These are phyloP conservation scores for Platynereis dumerilii DNA, from an alignment of 2,888 invertebrate genomes.

Conservation along the genomic window DNA sequence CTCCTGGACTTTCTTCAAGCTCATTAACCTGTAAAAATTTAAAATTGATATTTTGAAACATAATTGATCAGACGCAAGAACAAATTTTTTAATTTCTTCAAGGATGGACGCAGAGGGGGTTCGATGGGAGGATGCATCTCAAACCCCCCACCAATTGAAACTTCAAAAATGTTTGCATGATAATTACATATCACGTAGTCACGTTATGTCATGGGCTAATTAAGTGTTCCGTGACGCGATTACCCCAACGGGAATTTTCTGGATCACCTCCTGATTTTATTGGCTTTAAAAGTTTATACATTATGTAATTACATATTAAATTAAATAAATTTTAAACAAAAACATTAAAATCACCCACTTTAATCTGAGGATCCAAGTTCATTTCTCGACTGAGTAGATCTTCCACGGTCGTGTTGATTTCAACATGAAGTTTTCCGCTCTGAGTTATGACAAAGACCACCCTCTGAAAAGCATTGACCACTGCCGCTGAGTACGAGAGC, in stretches of 20 bases:
- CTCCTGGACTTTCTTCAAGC: constrained; percentile 11
- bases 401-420: constrained; percentile 46
- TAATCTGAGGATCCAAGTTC: no score
- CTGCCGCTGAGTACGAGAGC: constrained; percentile 45
- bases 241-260: no score
- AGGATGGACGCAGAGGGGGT: background rate
- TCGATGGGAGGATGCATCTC: background rate
- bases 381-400: constrained; percentile 14
- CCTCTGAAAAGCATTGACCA: constrained; percentile 52
- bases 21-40: constrained; percentile 15
- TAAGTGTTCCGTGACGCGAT: no score
- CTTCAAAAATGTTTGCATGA: no score
- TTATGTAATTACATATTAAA: no score
- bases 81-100: background rate
- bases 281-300: no score
- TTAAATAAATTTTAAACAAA: no score
- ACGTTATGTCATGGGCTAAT: no score
- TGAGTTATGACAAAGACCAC: constrained; percentile 46
- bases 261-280: no score
- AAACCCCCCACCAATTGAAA: background rate
- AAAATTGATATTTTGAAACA: background rate
- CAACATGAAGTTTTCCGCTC: constrained; percentile 50
- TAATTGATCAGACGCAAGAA: background rate
- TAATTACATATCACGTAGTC: no score
- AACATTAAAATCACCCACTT: no score